These are phyloP conservation scores for Anaspis maculata DNA, from an alignment of 2,888 invertebrate species.

Conservation along the genomic window DNA sequence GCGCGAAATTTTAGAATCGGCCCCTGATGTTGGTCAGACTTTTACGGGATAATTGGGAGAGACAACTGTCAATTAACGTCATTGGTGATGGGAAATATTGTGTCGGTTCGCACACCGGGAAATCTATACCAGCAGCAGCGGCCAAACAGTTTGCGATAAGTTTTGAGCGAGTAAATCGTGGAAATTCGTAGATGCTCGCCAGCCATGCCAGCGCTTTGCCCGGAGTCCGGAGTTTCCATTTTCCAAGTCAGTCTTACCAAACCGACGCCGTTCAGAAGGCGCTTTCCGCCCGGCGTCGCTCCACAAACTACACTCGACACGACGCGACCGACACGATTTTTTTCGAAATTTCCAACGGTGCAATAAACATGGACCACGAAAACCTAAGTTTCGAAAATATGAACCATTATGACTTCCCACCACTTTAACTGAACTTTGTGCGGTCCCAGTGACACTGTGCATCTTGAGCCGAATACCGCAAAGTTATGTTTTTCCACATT, in stretches of 20 bases:
- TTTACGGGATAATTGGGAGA: conserved; percentile 4
- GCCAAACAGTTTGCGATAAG: conserved; percentile 13
- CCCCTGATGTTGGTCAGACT: too few species aligned
- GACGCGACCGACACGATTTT: too few species aligned
- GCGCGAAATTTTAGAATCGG: too few species aligned
- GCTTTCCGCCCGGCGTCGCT: conserved; percentile 6
- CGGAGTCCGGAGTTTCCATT: too few species aligned
- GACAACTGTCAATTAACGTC: conserved; percentile 11
- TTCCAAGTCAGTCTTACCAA: conserved; percentile 16
- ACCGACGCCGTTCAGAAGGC: conserved; percentile 12
- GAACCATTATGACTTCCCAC: too few species aligned
- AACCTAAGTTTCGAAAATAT: too few species aligned
- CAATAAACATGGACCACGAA: too few species aligned
- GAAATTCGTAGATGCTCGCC: conserved; percentile 15
- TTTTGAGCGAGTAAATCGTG: conserved; percentile 15
- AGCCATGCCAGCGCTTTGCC: conserved; percentile 12
- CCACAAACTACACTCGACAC: conserved; percentile 6
- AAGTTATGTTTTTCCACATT: too few species aligned
- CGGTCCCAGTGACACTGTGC: too few species aligned
- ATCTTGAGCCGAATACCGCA: too few species aligned
- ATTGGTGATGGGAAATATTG: conserved; percentile 8
- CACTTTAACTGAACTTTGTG: too few species aligned
- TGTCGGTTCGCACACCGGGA: conserved; percentile 9
- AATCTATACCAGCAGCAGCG: conserved; percentile 15
- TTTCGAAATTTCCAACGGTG: too few species aligned